phyloP scores from a whole-genome alignment of 2,888 invertebrate species.

The Morpho deidamia region DNA sequence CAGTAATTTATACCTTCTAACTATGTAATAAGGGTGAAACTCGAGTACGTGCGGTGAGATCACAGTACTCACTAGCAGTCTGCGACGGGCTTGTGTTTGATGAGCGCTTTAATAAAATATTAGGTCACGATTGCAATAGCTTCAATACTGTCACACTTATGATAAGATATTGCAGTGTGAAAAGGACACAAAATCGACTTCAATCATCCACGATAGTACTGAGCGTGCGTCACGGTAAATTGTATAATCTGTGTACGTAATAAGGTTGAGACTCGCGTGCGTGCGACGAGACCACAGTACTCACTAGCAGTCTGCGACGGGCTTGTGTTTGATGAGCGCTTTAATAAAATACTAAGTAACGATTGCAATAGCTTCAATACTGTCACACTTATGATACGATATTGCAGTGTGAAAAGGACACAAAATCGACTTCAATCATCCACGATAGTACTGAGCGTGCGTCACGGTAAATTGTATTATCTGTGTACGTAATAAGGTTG shows the following conservation, averaged over 20 bases:
- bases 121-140: too few relatives aligned
- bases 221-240: background rate
- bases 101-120: slow-evolving; percentile 94
- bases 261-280: slow-evolving; percentile 7
- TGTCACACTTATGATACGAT: too few relatives aligned
- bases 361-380: too few relatives aligned
- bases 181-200: too few relatives aligned
- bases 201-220: background rate
- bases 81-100: slow-evolving; percentile 93
- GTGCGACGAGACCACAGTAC: background rate
- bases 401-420: too few relatives aligned
- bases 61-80: slow-evolving; percentile 83
- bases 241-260: background rate
- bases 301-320: slow-evolving; percentile 91
- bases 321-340: slow-evolving; percentile 94
- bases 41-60: slow-evolving; percentile 2
- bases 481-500: slow-evolving; percentile 1
- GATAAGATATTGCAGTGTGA: too few relatives aligned
- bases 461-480: background rate
- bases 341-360: too few relatives aligned
- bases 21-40: slow-evolving; percentile 4
- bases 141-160: too few relatives aligned
- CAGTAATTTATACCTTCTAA: background rate
- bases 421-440: background rate
- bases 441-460: background rate